A percentile compares a stretch with the other conserved stretches of the same genome.
Evolutionary conservation across 1,140 invertebrate genomes (phyloP).

Genomic region (Stegodyphus dumicola): DNA sequence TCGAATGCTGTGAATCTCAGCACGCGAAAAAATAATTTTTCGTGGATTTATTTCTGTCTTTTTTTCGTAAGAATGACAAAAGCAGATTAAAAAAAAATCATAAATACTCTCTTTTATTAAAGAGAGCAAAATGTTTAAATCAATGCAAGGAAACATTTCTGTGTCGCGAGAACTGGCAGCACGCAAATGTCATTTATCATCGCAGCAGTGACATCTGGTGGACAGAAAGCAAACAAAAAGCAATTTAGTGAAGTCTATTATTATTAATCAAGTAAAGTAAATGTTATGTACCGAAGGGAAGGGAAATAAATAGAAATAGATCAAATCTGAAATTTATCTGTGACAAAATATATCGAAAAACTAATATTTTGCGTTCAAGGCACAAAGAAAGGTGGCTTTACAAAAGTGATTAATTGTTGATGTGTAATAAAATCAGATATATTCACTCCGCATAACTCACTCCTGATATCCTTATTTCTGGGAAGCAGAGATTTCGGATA

Average conservation of each 20-base stretch:
- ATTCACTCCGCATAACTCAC: too few species aligned
- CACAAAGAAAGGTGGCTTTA: too few species aligned
- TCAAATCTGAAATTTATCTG: too few species aligned
- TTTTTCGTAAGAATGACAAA: conserved; percentile 2
- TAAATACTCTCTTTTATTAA: conserved; percentile 17
- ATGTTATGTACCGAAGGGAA: neutral
- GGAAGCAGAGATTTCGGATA: too few species aligned
- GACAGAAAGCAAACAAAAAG: conserved; percentile 26
- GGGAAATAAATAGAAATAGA: too few species aligned
- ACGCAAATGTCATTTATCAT: conserved; percentile 46
- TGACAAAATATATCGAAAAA: too few species aligned
- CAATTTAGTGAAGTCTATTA: neutral
- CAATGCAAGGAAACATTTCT: conserved; percentile 44
- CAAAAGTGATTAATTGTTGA: too few species aligned
- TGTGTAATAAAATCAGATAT: too few species aligned
- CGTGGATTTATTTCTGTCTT: conserved; percentile 8
- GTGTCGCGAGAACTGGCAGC: conserved; percentile 12
- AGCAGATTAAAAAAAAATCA: neutral
- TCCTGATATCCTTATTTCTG: too few species aligned
- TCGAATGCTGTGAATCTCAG: neutral
- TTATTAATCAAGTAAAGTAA: neutral
- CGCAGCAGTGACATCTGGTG: conserved; percentile 38
- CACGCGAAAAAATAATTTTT: conserved; percentile 48
- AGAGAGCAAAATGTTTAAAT: conserved; percentile 37
- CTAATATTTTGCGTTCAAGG: too few species aligned